phyloP scores from a whole-genome alignment of 2,797 vertebrate species.

The Cirrhinus molitorella region DNA sequence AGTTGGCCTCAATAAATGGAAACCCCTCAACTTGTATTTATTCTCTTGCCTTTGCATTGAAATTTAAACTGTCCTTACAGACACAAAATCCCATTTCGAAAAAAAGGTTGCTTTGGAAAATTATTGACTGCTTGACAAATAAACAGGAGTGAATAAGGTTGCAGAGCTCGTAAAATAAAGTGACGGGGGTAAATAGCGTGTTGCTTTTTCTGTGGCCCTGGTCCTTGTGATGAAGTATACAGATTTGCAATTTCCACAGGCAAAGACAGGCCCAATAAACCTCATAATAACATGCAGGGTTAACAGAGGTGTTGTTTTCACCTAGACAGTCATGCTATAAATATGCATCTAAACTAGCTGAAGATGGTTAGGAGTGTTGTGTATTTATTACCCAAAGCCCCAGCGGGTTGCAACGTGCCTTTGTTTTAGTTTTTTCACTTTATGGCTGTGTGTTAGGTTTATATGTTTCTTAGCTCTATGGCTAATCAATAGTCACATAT shows the following conservation, averaged over 20 bases:
- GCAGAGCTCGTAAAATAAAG: slow-evolving; percentile 65
- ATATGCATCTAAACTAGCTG: slow-evolving; percentile 63
- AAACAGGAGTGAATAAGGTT: slow-evolving; percentile 57
- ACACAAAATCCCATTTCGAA: slow-evolving; percentile 52
- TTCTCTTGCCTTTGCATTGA: slow-evolving; percentile 46
- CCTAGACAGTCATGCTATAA: slow-evolving; percentile 62
- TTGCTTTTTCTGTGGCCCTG: slow-evolving; percentile 55
- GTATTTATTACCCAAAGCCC: slow-evolving; percentile 49
- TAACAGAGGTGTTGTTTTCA: slow-evolving; percentile 64
- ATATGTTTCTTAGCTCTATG: slow-evolving; percentile 59
- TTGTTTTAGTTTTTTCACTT: slow-evolving; percentile 60
- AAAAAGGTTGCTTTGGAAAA: slow-evolving; percentile 51
- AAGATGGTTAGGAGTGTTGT: slow-evolving; percentile 30
- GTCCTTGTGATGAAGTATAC: slow-evolving; percentile 67
- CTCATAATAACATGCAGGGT: slow-evolving; percentile 64
- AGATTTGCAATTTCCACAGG: slow-evolving; percentile 69
- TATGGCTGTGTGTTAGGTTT: slow-evolving; percentile 57
- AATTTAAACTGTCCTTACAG: slow-evolving; percentile 46
- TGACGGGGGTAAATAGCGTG: slow-evolving; percentile 62
- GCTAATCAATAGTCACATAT: slow-evolving; percentile 68
- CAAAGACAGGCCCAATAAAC: slow-evolving; percentile 68
- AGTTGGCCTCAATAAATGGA: slow-evolving; percentile 29
- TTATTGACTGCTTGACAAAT: slow-evolving; percentile 62
- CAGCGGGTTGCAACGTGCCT: slow-evolving; percentile 23
- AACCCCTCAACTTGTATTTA: slow-evolving; percentile 45